A percentile compares a stretch with the other conserved stretches of the same genome.
Evolutionary conservation across 2,888 invertebrate species (phyloP).

Genomic region (Myopa testacea): DNA sequence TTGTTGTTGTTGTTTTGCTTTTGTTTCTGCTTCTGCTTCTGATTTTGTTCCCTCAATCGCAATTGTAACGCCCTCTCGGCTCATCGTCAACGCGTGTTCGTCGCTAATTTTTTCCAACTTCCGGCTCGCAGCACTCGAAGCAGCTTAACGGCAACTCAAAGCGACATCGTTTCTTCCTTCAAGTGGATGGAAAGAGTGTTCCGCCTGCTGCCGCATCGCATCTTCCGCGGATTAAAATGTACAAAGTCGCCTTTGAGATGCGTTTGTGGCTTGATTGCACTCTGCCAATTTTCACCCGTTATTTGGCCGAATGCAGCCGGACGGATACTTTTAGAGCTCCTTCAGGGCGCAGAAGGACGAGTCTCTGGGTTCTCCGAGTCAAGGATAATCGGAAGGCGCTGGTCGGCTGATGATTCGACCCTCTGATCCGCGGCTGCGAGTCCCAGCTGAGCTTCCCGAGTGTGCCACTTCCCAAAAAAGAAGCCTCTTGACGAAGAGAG

Average conservation of each 20-base stretch:
- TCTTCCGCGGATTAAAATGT: not conserved
- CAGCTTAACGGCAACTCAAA: conserved; percentile 19
- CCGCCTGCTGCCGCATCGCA: not conserved
- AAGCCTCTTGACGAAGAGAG: too few relatives aligned
- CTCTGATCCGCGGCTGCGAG: too few relatives aligned
- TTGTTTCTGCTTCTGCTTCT: too few relatives aligned
- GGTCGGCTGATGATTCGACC: too few relatives aligned
- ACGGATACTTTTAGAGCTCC: too few relatives aligned
- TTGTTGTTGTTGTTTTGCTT: conserved; percentile 6
- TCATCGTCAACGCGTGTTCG: conserved; percentile 35
- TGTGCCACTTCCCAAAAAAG: too few relatives aligned
- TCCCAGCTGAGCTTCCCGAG: too few relatives aligned
- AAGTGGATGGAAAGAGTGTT: too few relatives aligned
- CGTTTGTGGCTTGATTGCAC: not conserved
- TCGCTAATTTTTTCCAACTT: conserved; percentile 12
- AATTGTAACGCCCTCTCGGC: conserved; percentile 34
- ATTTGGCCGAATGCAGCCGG: too few relatives aligned
- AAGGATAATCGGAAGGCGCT: too few relatives aligned
- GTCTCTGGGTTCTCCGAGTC: too few relatives aligned
- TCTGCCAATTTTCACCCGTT: not conserved
- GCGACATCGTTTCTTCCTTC: not conserved
- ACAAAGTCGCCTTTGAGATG: not conserved
- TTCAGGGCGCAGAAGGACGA: too few relatives aligned
- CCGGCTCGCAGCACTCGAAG: conserved; percentile 25
- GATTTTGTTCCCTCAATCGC: not conserved